Conservation (phyloP, 2,797 vertebrate species). For the Crenuchus spilurus region DNA sequence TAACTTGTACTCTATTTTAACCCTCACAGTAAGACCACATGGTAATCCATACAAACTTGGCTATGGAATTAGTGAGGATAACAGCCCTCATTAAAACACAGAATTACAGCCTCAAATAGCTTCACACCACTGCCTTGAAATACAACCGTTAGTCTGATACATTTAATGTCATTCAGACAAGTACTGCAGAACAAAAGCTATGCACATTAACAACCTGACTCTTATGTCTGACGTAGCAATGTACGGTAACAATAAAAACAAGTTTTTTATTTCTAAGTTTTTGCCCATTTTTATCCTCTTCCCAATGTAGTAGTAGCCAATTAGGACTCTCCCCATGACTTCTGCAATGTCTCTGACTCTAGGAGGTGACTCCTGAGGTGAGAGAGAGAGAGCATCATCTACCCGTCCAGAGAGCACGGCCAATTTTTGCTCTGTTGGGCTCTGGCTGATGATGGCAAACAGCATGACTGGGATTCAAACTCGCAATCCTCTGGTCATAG, state of each 20-base stretch:
- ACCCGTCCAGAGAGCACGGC: too few relatives aligned
- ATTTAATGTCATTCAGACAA: not conserved
- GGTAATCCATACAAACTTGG: slow-evolving; percentile 29
- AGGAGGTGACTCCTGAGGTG: too few relatives aligned
- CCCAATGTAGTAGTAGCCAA: too few relatives aligned
- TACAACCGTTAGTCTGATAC: not conserved
- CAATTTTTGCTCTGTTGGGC: too few relatives aligned
- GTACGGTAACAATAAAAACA: not conserved
- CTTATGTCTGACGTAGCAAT: not conserved
- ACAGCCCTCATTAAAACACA: slow-evolving; percentile 27
- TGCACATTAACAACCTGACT: not conserved
- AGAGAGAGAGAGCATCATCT: too few relatives aligned
- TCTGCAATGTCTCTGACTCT: too few relatives aligned
- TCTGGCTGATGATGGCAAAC: too few relatives aligned
- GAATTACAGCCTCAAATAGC: not conserved
- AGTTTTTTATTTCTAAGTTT: too few relatives aligned
- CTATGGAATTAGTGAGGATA: slow-evolving; percentile 34
- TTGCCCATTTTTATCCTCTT: too few relatives aligned
- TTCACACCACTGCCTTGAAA: not conserved
- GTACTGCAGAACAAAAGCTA: not conserved
- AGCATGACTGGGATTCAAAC: too few relatives aligned
- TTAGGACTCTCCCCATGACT: too few relatives aligned
- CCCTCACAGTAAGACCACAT: slow-evolving; percentile 21
- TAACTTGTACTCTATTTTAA: slow-evolving; percentile 1
- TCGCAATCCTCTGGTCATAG: too few relatives aligned